Evolutionary conservation across 2,113 vertebrate species (phyloP).

Genomic region (Cyprinus carpio): DNA sequence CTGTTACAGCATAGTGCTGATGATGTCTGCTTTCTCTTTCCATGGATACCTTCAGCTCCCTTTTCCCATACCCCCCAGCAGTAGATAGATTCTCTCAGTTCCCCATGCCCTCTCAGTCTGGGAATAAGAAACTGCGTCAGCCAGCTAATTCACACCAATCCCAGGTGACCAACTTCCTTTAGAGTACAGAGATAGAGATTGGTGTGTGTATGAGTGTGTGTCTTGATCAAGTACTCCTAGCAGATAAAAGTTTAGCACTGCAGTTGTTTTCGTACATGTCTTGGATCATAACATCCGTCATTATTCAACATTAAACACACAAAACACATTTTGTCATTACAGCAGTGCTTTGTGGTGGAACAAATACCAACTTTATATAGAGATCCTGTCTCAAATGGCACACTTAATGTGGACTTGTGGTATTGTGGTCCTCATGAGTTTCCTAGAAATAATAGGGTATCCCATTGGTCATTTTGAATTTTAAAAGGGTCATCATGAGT

Average conservation of each 20-base stretch:
- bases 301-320: constrained; percentile 60
- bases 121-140: constrained; percentile 42
- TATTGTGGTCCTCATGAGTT: not conserved
- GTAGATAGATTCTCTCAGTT: constrained; percentile 27
- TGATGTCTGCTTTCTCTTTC: constrained; percentile 64
- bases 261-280: constrained; percentile 36
- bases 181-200: constrained; percentile 37
- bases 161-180: constrained; percentile 42
- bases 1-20: constrained; percentile 65
- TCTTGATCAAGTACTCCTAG: not conserved
- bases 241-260: constrained; percentile 14
- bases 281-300: constrained; percentile 63
- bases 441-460: not conserved
- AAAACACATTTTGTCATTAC: constrained; percentile 61
- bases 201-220: constrained; percentile 17
- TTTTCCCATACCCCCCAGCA: not conserved
- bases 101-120: constrained; percentile 5
- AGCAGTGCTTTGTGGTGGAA: constrained; percentile 54
- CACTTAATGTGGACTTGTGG: not conserved
- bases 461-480: not conserved
- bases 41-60: constrained; percentile 57
- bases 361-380: constrained; percentile 42
- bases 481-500: not conserved
- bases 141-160: constrained; percentile 54
- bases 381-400: not conserved